Percentiles rank a stretch among this genome's conserved stretches.
Evolutionary conservation across 1,140 invertebrate genomes (phyloP).

Genomic region (Branchinecta lindahli): DNA sequence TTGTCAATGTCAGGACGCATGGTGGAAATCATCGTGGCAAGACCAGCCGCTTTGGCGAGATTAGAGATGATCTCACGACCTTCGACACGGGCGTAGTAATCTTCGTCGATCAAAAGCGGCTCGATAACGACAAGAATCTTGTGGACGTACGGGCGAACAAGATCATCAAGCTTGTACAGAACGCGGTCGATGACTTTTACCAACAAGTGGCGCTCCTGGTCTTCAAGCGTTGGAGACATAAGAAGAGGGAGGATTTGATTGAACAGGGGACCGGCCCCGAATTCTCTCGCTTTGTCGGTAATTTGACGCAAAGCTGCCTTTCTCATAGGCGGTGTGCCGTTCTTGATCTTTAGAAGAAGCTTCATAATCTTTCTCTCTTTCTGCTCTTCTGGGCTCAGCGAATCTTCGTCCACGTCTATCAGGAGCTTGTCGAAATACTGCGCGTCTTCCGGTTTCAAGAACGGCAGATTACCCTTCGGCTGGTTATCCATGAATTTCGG

Average conservation of each 20-base stretch:
- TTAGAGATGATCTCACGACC: conserved; percentile 99
- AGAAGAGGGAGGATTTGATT: conserved; percentile 96
- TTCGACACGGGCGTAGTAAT: conserved; percentile 98
- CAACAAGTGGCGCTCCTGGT: conserved; percentile 97
- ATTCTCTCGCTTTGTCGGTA: conserved; percentile 94
- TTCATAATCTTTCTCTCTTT: conserved; percentile 99
- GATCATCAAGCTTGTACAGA: conserved; percentile 94
- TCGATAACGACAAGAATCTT: conserved; percentile 99
- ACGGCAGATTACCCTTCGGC: conserved; percentile 89
- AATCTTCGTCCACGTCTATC: conserved; percentile 93
- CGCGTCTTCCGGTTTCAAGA: conserved; percentile 98
- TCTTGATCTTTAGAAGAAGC: conserved; percentile 94
- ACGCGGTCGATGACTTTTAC: conserved; percentile 99
- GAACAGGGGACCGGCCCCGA: conserved; percentile 94
- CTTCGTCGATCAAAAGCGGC: conserved; percentile 96
- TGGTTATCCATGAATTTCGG: conserved; percentile 89
- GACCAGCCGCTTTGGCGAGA: conserved; percentile 95
- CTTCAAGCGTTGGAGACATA: conserved; percentile 98
- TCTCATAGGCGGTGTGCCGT: conserved; percentile 97
- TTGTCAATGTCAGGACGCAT: conserved; percentile 99
- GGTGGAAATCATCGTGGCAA: conserved; percentile 99
- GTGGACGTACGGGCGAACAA: conserved; percentile 97
- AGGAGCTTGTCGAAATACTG: conserved; percentile 99
- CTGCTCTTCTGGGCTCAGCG: conserved; percentile 84
- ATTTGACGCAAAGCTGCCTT: conserved; percentile 95